Evolutionary conservation across 1,140 invertebrate species (phyloP), one percentile per base, ranked within the genome.

Genomic region (Megalonaias nervosa): DNA sequence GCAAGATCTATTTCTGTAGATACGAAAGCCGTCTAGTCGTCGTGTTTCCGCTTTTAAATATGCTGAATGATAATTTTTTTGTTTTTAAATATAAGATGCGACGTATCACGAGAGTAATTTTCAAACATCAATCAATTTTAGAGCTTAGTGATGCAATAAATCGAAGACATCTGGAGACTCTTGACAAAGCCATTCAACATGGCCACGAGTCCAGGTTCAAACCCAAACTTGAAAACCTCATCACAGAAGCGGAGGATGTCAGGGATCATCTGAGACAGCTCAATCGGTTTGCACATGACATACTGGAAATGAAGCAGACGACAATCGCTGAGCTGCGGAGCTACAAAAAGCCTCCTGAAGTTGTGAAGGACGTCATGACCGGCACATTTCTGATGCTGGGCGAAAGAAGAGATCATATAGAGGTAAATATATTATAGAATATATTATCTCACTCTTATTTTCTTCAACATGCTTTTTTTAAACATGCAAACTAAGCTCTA

Each of bases 291-390:
- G 59, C 59, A 17, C 71, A 73, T 66, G 77, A 81, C 23, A 71
- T 81, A n/a, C 48, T 79, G 15, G 57, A 73, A 38, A 73, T 73
- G 71, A 73, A 73, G n/a, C 71, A 73, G 60, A 13, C 71, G 9
- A 73, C 71, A 26, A 73, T 73, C 56, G 31, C 71, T 6, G 71
- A 73, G 38, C 60, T 73, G 17, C 38, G 21, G 13, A 73, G 71
- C 48, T 73, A 73, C 61, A 73, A 59, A 64, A 55, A 64, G 12
- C 71, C 71, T 21, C 71, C 23, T 14, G 26, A 17, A 48, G 31
- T 73, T 16, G 55, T 73, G 26, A 19, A 65, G 17, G 71, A 66
- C 48, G 56, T 73, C 21, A 55, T 73, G 48, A 64, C 17, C 17
- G 31, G 61, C 4, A 64, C 71, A 17, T 61, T 73, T 17, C 26